phyloP scores from a whole-genome alignment of 37 sponge, comb jelly and placozoan species.

The Aplysina aerophoba region DNA sequence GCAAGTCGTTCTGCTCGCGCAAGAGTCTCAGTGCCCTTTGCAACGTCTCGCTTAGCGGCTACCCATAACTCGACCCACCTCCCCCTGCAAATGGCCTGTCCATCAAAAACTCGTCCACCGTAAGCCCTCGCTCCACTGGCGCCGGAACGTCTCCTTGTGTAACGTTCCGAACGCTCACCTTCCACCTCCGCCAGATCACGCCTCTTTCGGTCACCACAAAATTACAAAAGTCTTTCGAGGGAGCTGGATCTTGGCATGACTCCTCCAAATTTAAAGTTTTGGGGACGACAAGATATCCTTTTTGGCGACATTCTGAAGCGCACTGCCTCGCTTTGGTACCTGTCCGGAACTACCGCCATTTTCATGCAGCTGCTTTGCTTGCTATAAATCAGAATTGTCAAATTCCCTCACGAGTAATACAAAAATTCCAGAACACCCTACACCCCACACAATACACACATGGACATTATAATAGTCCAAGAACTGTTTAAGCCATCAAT shows the following conservation, averaged over 20 bases:
- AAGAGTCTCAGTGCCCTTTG: constrained; percentile 37
- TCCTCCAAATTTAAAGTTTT: constrained; percentile 75
- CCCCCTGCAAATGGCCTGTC: constrained; percentile 48
- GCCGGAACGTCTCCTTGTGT: constrained; percentile 39
- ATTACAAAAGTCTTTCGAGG: constrained; percentile 91
- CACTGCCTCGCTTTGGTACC: background rate
- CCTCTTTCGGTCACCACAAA: constrained; percentile 88
- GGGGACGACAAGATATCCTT: constrained; percentile 51
- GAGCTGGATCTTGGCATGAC: constrained; percentile 79
- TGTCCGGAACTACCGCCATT: background rate
- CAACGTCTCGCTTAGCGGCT: constrained; percentile 41
- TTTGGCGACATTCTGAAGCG: background rate
- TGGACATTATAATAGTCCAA: no score
- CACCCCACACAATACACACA: no score
- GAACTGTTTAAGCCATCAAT: no score
- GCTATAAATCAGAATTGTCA: no score
- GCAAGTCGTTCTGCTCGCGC: constrained; percentile 43
- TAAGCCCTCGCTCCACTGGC: constrained; percentile 56
- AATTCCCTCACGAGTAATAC: no score
- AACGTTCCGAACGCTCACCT: constrained; percentile 68
- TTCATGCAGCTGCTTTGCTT: no score
- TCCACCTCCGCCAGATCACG: constrained; percentile 86
- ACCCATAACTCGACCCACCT: constrained; percentile 67
- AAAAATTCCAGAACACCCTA: no score
- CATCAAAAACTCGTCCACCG: constrained; percentile 55